phyloP scores from a whole-genome alignment of 2,113 vertebrate species.

The Rhagologus leucostigma region DNA sequence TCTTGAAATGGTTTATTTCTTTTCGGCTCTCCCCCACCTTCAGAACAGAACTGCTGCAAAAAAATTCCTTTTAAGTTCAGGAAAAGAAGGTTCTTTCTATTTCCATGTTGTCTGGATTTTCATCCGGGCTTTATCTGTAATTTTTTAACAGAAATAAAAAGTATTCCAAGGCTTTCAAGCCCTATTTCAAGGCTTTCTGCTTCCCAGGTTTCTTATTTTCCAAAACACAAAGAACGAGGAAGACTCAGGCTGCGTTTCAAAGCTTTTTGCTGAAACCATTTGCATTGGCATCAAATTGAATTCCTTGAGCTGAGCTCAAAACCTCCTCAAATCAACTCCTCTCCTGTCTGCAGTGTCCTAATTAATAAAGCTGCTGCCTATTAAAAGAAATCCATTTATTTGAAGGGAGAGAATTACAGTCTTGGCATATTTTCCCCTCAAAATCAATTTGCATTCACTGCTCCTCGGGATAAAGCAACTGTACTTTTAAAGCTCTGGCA shows the following conservation, averaged over 20 bases:
- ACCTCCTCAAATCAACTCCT: not conserved
- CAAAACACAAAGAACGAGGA: not conserved
- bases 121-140: not conserved
- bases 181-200: not conserved
- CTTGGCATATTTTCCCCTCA: constrained; percentile 20
- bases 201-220: not conserved
- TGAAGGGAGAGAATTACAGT: constrained; percentile 15
- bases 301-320: not conserved
- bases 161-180: not conserved
- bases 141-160: not conserved
- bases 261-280: not conserved
- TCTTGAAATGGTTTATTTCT: not conserved
- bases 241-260: not conserved
- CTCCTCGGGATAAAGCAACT: not conserved
- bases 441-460: constrained; percentile 25
- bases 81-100: not conserved
- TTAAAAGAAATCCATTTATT: constrained; percentile 30
- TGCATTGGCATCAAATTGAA: not conserved
- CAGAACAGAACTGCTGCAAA: not conserved
- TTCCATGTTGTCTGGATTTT: not conserved
- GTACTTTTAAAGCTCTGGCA: constrained; percentile 23
- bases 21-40: not conserved
- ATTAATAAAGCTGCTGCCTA: not conserved
- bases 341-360: constrained; percentile 8
- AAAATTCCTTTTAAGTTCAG: not conserved